phyloP scores from a whole-genome alignment of 1,140 invertebrate genomes.

The Cheumatopsyche charites region DNA sequence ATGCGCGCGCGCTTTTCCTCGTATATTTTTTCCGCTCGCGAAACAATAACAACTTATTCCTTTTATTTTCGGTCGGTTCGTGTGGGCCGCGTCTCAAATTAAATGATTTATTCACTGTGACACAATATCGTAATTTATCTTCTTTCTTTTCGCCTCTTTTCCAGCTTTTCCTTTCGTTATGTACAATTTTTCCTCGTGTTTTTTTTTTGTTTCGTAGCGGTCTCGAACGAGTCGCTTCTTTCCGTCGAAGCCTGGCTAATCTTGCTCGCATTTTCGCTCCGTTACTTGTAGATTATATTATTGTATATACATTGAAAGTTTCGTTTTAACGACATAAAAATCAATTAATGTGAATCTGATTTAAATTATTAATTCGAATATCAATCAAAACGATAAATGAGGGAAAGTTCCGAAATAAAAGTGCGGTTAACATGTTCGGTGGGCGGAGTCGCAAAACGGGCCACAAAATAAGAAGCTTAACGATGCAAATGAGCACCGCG shows the following conservation, averaged over 20 bases:
- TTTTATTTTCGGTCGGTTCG: constrained; percentile 28
- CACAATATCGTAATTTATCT: constrained; percentile 39
- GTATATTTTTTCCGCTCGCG: background rate
- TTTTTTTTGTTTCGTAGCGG: too few relatives aligned
- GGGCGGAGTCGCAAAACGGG: too few relatives aligned
- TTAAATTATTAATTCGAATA: too few relatives aligned
- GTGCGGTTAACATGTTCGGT: too few relatives aligned
- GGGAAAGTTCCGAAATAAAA: too few relatives aligned
- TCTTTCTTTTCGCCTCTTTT: constrained; percentile 32
- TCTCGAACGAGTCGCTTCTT: background rate
- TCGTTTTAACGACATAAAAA: background rate
- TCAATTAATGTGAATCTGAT: too few relatives aligned
- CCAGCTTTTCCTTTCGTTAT: background rate
- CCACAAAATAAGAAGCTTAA: too few relatives aligned
- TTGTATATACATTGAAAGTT: background rate
- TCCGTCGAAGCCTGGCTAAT: constrained; percentile 5
- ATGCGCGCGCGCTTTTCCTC: too few relatives aligned
- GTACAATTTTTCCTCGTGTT: too few relatives aligned
- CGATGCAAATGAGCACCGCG: too few relatives aligned
- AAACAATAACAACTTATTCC: constrained; percentile 27
- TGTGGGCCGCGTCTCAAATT: constrained; percentile 33
- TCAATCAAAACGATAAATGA: too few relatives aligned
- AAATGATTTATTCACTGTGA: constrained; percentile 42
- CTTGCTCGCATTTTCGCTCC: background rate
- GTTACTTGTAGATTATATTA: background rate